Evolutionary conservation across 2,888 invertebrate genomes (phyloP).

Genomic region (Corbicula japonica): DNA sequence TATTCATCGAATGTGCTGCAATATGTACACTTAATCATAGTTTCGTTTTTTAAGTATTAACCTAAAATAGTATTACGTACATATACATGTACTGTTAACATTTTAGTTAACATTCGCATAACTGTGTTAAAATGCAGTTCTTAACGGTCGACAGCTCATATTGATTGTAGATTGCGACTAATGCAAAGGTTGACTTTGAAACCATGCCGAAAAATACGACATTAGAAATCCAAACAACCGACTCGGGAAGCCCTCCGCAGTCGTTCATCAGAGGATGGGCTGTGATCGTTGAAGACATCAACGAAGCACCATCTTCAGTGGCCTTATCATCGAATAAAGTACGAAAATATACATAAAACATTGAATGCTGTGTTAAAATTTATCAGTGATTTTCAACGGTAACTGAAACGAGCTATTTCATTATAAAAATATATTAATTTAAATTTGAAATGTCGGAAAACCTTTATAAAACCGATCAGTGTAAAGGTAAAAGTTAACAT

Average conservation of each 20-base stretch:
- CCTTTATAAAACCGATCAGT: background rate
- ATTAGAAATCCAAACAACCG: slow-evolving; percentile 58
- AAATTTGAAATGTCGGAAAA: background rate
- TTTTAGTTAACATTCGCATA: background rate
- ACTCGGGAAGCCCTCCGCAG: slow-evolving; percentile 62
- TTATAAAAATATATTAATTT: background rate
- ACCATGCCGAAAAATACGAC: slow-evolving; percentile 27
- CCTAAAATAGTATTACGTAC: background rate
- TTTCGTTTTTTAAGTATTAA: background rate
- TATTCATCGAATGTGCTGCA: too few relatives aligned
- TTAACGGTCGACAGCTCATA: background rate
- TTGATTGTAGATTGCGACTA: slow-evolving; percentile 31
- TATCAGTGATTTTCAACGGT: too few relatives aligned
- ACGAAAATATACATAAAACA: too few relatives aligned
- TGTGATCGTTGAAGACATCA: slow-evolving; percentile 64
- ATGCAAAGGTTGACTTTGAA: slow-evolving; percentile 67
- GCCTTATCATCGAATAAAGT: slow-evolving; percentile 27
- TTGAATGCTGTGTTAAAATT: too few relatives aligned
- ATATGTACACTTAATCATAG: background rate
- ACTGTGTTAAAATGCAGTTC: background rate
- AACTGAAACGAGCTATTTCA: too few relatives aligned
- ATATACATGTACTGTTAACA: background rate
- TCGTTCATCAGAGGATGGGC: slow-evolving; percentile 55
- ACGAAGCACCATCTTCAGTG: slow-evolving; percentile 67
- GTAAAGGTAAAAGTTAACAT: background rate